Evolutionary conservation across 1,140 invertebrate species (phyloP).

Genomic region (Lepidurus apus): DNA sequence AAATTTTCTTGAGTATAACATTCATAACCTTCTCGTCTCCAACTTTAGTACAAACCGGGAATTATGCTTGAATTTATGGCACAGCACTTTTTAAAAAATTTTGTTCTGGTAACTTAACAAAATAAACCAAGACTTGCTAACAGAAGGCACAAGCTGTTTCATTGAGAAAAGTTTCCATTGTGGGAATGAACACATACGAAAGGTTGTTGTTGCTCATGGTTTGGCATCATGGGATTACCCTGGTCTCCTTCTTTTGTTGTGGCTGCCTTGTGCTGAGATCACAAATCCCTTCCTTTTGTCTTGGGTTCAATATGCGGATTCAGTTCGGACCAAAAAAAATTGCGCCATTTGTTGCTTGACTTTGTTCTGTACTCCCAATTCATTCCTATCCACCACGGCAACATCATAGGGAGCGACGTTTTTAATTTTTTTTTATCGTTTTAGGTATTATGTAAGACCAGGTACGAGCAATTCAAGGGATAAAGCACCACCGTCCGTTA

Average conservation of each 20-base stretch:
- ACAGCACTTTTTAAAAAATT: neutral
- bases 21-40: neutral
- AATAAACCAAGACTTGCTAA: neutral
- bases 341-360: neutral
- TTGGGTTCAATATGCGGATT: neutral
- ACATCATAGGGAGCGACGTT: no score
- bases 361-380: neutral
- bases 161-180: neutral
- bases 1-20: constrained; percentile 7
- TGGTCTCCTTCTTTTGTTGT: neutral
- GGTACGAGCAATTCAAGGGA: neutral
- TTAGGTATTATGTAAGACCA: neutral
- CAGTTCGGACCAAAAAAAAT: neutral
- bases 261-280: neutral
- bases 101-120: neutral
- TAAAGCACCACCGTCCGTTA: neutral
- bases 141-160: neutral
- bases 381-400: neutral
- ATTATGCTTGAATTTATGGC: constrained; percentile 12
- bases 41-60: constrained; percentile 18
- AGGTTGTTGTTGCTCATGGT: neutral
- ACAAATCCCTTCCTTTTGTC: neutral
- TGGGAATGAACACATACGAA: neutral
- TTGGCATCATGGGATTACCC: constrained; percentile 3
- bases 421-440: neutral